phyloP scores from a whole-genome alignment of 2,888 invertebrate species.

The Andrena trimmerana region DNA sequence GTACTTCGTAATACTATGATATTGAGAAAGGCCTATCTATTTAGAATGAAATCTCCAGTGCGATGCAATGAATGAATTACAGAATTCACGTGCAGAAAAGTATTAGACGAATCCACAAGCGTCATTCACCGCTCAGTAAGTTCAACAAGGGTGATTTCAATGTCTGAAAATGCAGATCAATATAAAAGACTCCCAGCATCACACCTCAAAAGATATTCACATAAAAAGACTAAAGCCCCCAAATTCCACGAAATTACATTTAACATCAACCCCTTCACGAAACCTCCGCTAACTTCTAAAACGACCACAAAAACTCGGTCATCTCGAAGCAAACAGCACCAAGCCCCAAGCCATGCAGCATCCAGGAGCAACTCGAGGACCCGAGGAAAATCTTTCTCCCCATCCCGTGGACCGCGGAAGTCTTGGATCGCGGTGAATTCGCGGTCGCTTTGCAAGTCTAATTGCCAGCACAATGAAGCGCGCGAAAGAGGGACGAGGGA shows the following conservation, averaged over 20 bases:
- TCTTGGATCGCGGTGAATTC: constrained; percentile 61
- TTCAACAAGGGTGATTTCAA: too few relatives aligned
- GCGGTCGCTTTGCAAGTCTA: constrained; percentile 80
- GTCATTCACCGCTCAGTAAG: too few relatives aligned
- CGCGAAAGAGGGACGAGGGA: constrained; percentile 23
- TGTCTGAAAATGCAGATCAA: too few relatives aligned
- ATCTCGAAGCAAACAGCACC: not conserved
- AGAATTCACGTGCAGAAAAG: not conserved
- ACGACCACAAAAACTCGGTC: not conserved
- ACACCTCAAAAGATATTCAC: too few relatives aligned
- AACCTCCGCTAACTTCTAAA: too few relatives aligned
- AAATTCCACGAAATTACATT: not conserved
- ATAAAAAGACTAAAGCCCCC: too few relatives aligned
- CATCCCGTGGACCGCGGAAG: not conserved
- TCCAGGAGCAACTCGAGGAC: not conserved
- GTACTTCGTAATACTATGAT: not conserved
- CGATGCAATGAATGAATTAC: not conserved
- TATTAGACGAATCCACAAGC: not conserved
- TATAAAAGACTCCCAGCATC: too few relatives aligned
- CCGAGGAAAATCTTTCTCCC: constrained; percentile 20
- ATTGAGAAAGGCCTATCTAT: not conserved
- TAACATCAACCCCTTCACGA: not conserved
- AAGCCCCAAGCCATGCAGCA: not conserved
- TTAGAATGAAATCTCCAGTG: not conserved
- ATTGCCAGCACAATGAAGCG: constrained; percentile 75